Evolutionary conservation across 1,140 invertebrate species (phyloP).

Genomic region (Brachionus sp.): DNA sequence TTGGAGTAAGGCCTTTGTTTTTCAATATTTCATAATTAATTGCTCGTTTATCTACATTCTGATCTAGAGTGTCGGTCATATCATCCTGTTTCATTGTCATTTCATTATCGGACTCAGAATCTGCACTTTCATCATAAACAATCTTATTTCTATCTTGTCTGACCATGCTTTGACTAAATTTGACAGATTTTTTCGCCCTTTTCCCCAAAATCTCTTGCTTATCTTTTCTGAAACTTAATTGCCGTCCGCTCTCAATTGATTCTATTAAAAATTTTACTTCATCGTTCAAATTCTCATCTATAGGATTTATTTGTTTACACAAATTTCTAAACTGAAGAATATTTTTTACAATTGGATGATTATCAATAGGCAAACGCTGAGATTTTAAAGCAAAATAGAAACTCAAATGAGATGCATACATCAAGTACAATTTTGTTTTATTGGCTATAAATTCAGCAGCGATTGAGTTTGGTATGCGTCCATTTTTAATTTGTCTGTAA

Average conservation of each 20-base stretch:
- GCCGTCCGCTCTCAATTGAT: not conserved
- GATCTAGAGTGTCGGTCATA: slow-evolving; percentile 48
- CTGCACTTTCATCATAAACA: slow-evolving; percentile 39
- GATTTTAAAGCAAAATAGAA: slow-evolving; percentile 79
- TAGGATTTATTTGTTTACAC: not conserved
- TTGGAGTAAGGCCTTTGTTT: slow-evolving; percentile 85
- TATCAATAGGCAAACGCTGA: slow-evolving; percentile 67
- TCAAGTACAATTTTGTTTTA: slow-evolving; percentile 54
- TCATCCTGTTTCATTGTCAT: not conserved
- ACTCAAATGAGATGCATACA: slow-evolving; percentile 77
- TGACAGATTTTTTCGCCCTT: slow-evolving; percentile 2
- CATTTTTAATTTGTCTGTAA: slow-evolving; percentile 65
- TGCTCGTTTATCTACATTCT: slow-evolving; percentile 66
- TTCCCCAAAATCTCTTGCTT: not conserved
- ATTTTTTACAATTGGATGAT: slow-evolving; percentile 79
- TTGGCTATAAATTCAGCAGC: slow-evolving; percentile 20
- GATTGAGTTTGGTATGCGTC: slow-evolving; percentile 58
- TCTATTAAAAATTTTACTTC: not conserved
- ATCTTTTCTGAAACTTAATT: not conserved
- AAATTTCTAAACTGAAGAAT: slow-evolving; percentile 70
- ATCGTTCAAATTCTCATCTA: slow-evolving; percentile 19
- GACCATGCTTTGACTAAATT: slow-evolving; percentile 48
- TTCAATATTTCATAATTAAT: slow-evolving; percentile 89
- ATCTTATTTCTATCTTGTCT: slow-evolving; percentile 37
- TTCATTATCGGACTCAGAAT: slow-evolving; percentile 47